These are phyloP conservation scores for Lycodopsis pacificus DNA, from an alignment of 2,797 vertebrate species.

Conservation along the genomic window DNA sequence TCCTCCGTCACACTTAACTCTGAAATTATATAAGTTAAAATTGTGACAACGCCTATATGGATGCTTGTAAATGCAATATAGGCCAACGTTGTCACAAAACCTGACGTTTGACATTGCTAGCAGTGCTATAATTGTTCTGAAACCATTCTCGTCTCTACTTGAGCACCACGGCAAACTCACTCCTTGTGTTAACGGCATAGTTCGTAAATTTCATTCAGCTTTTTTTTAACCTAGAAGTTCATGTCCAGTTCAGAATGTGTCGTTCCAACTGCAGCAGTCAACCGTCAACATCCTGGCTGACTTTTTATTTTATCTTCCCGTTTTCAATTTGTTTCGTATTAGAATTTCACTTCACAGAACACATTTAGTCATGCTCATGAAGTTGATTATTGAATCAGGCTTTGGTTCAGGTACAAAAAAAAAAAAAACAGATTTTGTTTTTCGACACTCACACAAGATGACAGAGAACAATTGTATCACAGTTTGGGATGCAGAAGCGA, in stretches of 20 bases:
- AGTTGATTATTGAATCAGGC: not conserved
- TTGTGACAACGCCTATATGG: not conserved
- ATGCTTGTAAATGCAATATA: not conserved
- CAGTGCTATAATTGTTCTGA: not conserved
- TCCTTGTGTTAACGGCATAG: too few relatives aligned
- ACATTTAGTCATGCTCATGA: not conserved
- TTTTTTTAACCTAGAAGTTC: too few relatives aligned
- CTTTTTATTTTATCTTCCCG: not conserved
- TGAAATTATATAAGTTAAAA: not conserved
- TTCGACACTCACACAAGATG: not conserved
- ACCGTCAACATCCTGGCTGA: not conserved
- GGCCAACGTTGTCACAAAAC: not conserved
- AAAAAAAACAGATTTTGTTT: not conserved
- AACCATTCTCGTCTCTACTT: not conserved
- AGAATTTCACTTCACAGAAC: not conserved
- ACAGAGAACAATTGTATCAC: not conserved
- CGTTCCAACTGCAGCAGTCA: not conserved
- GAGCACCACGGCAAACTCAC: not conserved
- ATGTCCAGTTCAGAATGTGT: too few relatives aligned
- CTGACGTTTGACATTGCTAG: not conserved
- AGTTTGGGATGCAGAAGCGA: conserved; percentile 55
- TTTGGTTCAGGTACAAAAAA: not conserved
- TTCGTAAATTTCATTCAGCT: too few relatives aligned
- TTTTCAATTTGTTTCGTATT: not conserved
- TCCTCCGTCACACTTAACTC: not conserved